phyloP scores from a whole-genome alignment of 1,140 invertebrate species.

The Maniola jurtina region DNA sequence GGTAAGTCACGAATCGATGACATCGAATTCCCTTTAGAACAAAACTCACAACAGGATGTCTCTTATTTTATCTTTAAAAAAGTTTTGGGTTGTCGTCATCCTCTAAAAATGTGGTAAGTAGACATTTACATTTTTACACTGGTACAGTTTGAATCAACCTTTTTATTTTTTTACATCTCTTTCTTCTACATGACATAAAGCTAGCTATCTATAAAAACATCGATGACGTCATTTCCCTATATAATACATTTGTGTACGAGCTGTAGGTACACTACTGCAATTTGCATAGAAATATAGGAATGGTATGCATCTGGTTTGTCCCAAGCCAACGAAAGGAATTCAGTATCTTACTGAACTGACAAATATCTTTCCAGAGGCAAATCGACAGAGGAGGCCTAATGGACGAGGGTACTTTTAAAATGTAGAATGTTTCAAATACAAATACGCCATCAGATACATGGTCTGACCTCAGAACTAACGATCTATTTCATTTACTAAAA shows the following conservation, averaged over 20 bases:
- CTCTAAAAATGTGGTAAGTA: background rate
- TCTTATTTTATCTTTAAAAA: background rate
- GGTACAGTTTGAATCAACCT: background rate
- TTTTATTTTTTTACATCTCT: background rate
- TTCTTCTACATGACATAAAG: conserved; percentile 17
- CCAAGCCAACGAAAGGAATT: background rate
- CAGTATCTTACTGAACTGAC: background rate
- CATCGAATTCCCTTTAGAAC: conserved; percentile 10
- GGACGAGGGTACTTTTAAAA: background rate
- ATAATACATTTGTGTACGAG: background rate
- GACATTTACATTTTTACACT: background rate
- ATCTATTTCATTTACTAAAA: conserved; percentile 13
- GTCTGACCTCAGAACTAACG: background rate
- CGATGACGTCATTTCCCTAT: conserved; percentile 18
- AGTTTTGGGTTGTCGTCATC: background rate
- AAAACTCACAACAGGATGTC: conserved; percentile 16
- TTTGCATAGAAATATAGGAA: conserved; percentile 22
- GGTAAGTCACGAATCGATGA: conserved; percentile 11
- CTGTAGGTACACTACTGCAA: background rate
- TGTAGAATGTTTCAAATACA: conserved; percentile 1
- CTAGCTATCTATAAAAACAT: conserved; percentile 13
- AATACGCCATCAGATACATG: conserved; percentile 13
- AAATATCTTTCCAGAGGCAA: too few relatives aligned
- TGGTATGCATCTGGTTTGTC: conserved; percentile 12
- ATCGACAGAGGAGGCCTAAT: background rate